Base-by-base conservation (phyloP, 2,797 vertebrate genomes). In the Cynodonichthys magdalenae region DNA sequence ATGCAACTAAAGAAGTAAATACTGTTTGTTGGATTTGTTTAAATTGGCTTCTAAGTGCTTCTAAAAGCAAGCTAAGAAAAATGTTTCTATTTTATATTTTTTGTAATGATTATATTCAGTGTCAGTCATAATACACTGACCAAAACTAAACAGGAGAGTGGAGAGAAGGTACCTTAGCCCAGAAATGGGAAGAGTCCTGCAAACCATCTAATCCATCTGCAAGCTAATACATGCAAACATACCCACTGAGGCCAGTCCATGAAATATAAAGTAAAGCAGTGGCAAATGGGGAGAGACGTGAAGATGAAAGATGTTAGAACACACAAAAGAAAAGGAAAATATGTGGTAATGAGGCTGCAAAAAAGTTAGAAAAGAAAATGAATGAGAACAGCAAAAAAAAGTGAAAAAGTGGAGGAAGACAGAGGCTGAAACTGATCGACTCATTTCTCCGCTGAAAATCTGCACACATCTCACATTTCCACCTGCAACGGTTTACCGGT, bases 181-280 rank as follows among this genome's bases (percentile, higher is more conserved):
- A 74, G 53, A 66, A 53, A 72, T 55, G 47, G 64, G 54, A 72
- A 45, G 12, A 57, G 41, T 17, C 51, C 49, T 60, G 64, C 42
- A 46, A 18, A 1, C 50, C 73, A 53, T 27, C 63, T 63, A 72
- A 57, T 68, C 51, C 41, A 54, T 78, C 71, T 74, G 62, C 29
- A 6, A 76, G 45, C 61, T 62, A 58, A 34, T 69, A 75, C 73
- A 81, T 74, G 75, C 70, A 45, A 79, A 78, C 76, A 75, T 92
- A 92, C 92, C 91, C 88, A 92, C 89, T 82, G 85, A 84, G 83
- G 77, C 49, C 78, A 87, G 78, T 87, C 77, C 77, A 75, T 86
- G 66, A 84, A 72, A 81, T 55, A 88, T 50, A 90, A 75, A 84
- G 82, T 83, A 83, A 85, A 89, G 83, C 82, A 85, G 84, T 76